phyloP scores from a whole-genome alignment of 2,113 vertebrate species.

The Andinoacara biseriatus region DNA sequence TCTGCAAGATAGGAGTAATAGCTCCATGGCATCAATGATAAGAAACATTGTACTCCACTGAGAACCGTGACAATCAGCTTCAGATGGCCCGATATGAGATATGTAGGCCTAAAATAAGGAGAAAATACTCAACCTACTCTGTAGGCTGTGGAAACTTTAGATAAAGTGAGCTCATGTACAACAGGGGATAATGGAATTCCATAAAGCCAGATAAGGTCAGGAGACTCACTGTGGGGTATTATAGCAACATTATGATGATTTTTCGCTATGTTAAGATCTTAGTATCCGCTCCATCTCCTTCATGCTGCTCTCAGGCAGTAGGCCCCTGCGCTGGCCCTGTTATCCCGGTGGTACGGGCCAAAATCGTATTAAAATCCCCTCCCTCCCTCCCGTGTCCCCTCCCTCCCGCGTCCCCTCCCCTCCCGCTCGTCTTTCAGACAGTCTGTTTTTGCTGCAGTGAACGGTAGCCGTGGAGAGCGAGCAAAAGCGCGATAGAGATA shows the following conservation, averaged over 20 bases:
- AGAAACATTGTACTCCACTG: conserved; percentile 34
- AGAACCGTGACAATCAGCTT: conserved; percentile 23
- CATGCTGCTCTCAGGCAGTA: conserved; percentile 57
- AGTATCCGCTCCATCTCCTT: conserved; percentile 59
- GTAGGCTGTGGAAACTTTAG: conserved; percentile 1
- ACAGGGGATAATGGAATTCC: conserved; percentile 24
- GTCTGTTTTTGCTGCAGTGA: conserved; percentile 87
- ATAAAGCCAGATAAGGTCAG: conserved; percentile 43
- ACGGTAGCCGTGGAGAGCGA: conserved; percentile 76
- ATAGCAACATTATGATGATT: conserved; percentile 38
- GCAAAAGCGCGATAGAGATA: conserved; percentile 41
- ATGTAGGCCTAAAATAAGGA: neutral
- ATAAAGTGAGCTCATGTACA: neutral
- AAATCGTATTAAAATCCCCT: conserved; percentile 82
- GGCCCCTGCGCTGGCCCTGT: conserved; percentile 74
- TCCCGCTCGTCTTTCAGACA: conserved; percentile 74
- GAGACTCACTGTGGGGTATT: conserved; percentile 19
- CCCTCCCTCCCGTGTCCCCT: conserved; percentile 42
- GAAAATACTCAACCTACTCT: neutral
- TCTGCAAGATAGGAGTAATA: conserved; percentile 48
- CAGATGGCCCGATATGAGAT: conserved; percentile 21
- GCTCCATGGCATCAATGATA: conserved; percentile 49
- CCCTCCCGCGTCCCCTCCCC: conserved; percentile 63
- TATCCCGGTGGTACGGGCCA: conserved; percentile 80
- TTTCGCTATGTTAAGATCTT: conserved; percentile 22